Evolutionary conservation across 2,113 vertebrate genomes (phyloP).

Genomic region (Hipposideros armiger): DNA sequence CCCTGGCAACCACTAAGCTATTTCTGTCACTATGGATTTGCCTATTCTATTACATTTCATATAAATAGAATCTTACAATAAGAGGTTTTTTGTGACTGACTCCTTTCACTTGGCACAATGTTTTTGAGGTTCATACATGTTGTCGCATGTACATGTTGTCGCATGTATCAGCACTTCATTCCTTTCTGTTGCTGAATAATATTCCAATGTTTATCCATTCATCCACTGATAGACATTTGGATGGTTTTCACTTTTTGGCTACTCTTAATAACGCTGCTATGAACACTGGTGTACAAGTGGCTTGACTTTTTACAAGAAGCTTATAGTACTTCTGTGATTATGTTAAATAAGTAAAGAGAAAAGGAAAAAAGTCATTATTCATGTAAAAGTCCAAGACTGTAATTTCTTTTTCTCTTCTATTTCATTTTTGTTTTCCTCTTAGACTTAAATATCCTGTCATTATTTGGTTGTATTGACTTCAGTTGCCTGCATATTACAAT

Average conservation of each 20-base stretch:
- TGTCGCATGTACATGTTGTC: background rate
- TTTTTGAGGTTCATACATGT: background rate
- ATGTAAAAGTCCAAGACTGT: background rate
- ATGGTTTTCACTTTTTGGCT: background rate
- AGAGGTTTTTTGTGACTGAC: background rate
- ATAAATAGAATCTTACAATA: background rate
- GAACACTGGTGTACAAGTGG: background rate
- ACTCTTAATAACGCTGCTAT: background rate
- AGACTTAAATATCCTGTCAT: background rate
- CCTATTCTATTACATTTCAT: background rate
- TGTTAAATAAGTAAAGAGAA: background rate
- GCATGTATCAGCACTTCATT: background rate
- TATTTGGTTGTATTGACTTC: background rate
- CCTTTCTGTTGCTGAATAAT: background rate
- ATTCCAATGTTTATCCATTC: background rate
- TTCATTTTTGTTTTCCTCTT: background rate
- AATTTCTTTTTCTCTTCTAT: background rate
- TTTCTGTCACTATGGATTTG: background rate
- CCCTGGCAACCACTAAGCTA: background rate
- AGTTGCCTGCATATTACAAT: background rate
- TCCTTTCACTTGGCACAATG: background rate
- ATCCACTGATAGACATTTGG: background rate
- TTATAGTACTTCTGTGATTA: background rate
- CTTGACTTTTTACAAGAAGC: background rate
- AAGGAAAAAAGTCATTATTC: conserved; percentile 22